Conservation (phyloP, 2,797 vertebrate genomes). For the Bucorvus abyssinicus region DNA sequence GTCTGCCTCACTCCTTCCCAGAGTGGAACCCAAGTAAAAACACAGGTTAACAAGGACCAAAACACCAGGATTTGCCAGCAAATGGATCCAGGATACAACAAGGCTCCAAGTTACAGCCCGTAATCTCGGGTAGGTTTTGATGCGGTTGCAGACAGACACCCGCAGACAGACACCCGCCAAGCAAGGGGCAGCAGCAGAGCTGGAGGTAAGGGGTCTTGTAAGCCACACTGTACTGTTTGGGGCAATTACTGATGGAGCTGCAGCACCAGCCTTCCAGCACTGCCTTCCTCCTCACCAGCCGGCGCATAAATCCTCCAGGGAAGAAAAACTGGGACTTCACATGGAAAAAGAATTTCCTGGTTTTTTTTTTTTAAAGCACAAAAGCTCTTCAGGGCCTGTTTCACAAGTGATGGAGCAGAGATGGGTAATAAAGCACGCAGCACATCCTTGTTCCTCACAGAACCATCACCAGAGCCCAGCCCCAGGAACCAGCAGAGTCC, state of each 20-base stretch:
- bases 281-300: not conserved
- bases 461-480: not conserved
- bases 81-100: accelerated
- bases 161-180: not conserved
- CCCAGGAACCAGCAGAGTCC: not conserved
- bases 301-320: not conserved
- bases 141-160: not conserved
- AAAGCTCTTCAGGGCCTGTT: not conserved
- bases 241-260: not conserved
- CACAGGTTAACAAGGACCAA: not conserved
- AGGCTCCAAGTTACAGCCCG: not conserved
- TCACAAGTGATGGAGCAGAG: not conserved
- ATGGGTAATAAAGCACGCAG: not conserved
- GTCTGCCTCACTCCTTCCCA: too few relatives aligned
- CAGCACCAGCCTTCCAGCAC: not conserved
- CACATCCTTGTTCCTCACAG: not conserved
- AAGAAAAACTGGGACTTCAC: not conserved
- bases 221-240: not conserved
- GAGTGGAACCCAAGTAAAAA: not conserved
- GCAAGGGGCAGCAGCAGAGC: too few relatives aligned
- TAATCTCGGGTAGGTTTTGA: not conserved
- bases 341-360: not conserved
- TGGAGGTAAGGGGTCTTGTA: not conserved
- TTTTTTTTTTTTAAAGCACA: not conserved
- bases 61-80: not conserved